A percentile compares a stretch with the other conserved stretches of the same genome.
Conservation (phyloP, 1,140 invertebrate species). For the Lepidurus packardi region DNA sequence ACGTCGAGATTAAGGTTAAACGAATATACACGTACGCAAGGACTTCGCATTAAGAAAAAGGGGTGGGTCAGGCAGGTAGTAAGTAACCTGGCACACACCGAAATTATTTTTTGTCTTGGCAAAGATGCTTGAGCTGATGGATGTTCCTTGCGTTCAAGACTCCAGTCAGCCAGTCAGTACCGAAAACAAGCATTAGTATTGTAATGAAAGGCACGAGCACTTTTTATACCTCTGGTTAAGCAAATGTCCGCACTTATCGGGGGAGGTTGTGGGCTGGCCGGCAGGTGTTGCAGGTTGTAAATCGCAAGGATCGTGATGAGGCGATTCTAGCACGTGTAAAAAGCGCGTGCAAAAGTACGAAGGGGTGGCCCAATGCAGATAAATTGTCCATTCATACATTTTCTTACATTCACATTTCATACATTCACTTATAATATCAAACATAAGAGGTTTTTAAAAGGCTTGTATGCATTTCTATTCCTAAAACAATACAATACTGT, state of each 20-base stretch:
- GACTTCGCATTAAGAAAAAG: neutral
- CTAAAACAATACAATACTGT: too few relatives aligned
- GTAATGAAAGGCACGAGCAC: slow-evolving; percentile 4
- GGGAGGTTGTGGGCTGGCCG: neutral
- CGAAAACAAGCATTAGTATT: slow-evolving; percentile 5
- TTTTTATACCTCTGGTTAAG: neutral
- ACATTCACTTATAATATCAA: too few relatives aligned
- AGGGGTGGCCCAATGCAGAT: neutral
- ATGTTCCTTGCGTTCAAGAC: neutral
- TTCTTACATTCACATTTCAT: neutral
- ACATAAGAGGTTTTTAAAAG: too few relatives aligned
- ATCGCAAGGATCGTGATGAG: slow-evolving; percentile 1
- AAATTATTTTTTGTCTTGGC: neutral
- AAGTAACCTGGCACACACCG: neutral
- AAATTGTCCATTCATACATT: neutral
- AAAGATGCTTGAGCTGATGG: neutral
- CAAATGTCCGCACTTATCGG: slow-evolving; percentile 18
- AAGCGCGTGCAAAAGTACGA: neutral
- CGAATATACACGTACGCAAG: neutral
- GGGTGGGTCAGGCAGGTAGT: neutral
- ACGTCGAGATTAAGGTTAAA: neutral
- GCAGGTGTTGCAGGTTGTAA: neutral
- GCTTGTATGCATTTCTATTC: too few relatives aligned
- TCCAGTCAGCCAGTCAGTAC: neutral
- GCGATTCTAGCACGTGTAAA: slow-evolving; percentile 4